phyloP scores from a whole-genome alignment of 2,113 vertebrate species.

The Catharus minimus region DNA sequence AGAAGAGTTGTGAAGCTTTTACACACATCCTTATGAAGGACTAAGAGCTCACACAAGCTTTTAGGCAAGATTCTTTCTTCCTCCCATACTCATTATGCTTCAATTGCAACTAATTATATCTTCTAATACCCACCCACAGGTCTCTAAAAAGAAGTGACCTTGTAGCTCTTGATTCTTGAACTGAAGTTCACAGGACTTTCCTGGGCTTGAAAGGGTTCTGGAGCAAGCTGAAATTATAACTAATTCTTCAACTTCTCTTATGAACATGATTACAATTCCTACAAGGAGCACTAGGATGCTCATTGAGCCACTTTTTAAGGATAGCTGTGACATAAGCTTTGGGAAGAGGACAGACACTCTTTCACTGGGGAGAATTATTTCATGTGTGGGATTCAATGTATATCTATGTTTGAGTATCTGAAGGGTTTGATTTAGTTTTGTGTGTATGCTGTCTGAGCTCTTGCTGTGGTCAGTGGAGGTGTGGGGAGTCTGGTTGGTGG shows the following conservation, averaged over 20 bases:
- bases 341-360: not conserved
- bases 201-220: not conserved
- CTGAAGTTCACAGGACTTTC: not conserved
- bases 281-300: not conserved
- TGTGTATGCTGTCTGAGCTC: not conserved
- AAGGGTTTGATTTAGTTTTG: not conserved
- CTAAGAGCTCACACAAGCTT: not conserved
- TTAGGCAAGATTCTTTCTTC: not conserved
- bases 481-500: not conserved
- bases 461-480: not conserved
- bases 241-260: not conserved
- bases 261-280: not conserved
- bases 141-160: not conserved
- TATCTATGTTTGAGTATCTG: not conserved
- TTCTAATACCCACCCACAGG: not conserved
- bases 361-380: not conserved
- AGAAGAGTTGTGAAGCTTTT: not conserved
- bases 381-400: not conserved
- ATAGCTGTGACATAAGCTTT: not conserved
- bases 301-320: not conserved
- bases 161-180: not conserved
- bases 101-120: not conserved
- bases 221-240: not conserved
- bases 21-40: not conserved
- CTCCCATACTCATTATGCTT: not conserved